Base-by-base conservation (phyloP, 2,888 invertebrate species). In the Mythimna impura region DNA sequence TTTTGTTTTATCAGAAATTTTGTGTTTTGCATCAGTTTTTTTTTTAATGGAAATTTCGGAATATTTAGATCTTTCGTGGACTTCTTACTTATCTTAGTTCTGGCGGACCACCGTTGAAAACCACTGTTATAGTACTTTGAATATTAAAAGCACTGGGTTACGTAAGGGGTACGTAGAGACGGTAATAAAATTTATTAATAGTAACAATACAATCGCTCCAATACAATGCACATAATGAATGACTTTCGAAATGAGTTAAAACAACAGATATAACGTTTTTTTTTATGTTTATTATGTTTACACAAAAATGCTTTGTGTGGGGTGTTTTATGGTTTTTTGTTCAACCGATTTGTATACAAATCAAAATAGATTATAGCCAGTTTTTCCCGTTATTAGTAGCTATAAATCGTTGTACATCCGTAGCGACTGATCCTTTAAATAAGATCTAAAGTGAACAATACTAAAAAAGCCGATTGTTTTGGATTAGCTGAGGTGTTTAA, bases 311-410 rank as follows among this genome's bases (percentile, higher is more conserved):
- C 95, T 95, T 95, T 95, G 95, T 95, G 95, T 95, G 94, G 91
- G 94, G 94, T 92, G 94, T 96, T 96, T 96, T 95, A 96, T 93
- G 93, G 96, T 95, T 96, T 96, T 95, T 95, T 95, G 96, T 95
- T 96, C 94, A 93, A 94, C 94, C 95, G 95, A 95, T 95, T 94
- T 95, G 95, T 96, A 91, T 95, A 96, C 95, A 92, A 94, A 93
- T 96, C 95, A 89, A 95, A 96, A 96, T 96, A 96, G 96, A 95
- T 96, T 95, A 96, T 94, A 94, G 95, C 94, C 92, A 95, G 95
- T 95, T 96, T 96, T 96, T 96, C 96, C 88, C 90, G 94, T 95
- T 96, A 96, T 96, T 95, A 95, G 95, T 92, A 91, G 92, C 91
- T 88, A 92, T 96, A 94, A 96, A 96, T 96, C 96, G 96, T 95